Evolutionary conservation across 2,888 invertebrate species (phyloP), one percentile per base, ranked within the genome.

Genomic region (Charanyca ferruginea): DNA sequence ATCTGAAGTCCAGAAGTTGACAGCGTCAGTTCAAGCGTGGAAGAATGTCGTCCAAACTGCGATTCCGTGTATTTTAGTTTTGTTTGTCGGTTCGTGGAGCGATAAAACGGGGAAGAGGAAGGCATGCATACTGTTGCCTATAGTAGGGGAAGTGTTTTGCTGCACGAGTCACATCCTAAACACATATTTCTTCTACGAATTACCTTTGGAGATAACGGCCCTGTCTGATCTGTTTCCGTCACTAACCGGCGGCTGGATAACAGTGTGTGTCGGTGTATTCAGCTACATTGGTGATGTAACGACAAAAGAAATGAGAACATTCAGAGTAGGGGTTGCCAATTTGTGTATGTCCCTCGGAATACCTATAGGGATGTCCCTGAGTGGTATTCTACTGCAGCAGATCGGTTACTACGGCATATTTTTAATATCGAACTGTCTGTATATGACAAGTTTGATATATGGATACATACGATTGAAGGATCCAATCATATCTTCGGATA

Each of bases 281-380:
- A 96, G 96, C 85, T 97, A 97, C 86, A 95, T 97, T 45, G 96
- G 96, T 83, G 96, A 96, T 81, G 95, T 96, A 69, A 96, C 97
- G 2, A 95, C 95, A 28, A 94, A 95, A 78, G 95, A 96, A 86
- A 96, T 95, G 85, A 96, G 97, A 84, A 97, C 97, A 74, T 92
- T 96, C 73, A 89, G 97, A 85, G 96, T 97, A 68, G 97, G 97
- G 63, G 95, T 97, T 51, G 94, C 96, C 67, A 96, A 97, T 87
- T 92, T 96, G 72, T 96, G 96, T 88, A 95, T 96, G 88, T 96
- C 96, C 66, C 88, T 96, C n/a, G 96, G 96, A 32, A 96, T 96
- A 72, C 96, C 96, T 13, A 83, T 96, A 41, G 97, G 97, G 20
- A 96, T 96, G 88, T 95, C 96, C 23, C 82, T 96, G 25, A 96